Evolutionary conservation across 2,888 invertebrate genomes (phyloP).

Genomic region (Xylophagus ater): DNA sequence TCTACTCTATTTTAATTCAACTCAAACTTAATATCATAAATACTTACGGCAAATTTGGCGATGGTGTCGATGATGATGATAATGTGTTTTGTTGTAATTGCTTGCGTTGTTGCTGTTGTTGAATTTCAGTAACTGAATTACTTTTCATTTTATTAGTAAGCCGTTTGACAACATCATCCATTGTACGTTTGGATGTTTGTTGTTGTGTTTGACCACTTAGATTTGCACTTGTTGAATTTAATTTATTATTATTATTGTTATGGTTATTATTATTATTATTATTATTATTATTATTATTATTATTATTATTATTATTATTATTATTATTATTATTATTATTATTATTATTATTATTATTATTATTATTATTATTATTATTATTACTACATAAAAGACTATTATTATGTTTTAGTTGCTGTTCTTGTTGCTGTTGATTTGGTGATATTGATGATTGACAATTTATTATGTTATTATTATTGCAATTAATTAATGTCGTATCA

Average conservation of each 20-base stretch:
- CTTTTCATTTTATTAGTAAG: constrained; percentile 77
- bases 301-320: constrained; percentile 7
- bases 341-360: constrained; percentile 3
- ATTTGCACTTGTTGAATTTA: constrained; percentile 13
- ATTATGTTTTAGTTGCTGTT: neutral
- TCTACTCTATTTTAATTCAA: too few species aligned
- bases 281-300: constrained; percentile 6
- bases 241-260: constrained; percentile 28
- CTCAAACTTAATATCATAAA: too few species aligned
- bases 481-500: neutral
- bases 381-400: neutral
- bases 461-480: constrained; percentile 9
- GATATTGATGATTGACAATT: constrained; percentile 24
- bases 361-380: neutral
- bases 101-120: constrained; percentile 4
- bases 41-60: too few species aligned
- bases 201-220: constrained; percentile 15
- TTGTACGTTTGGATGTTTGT: constrained; percentile 59
- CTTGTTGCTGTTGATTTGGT: constrained; percentile 33
- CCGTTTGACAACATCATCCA: constrained; percentile 85
- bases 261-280: constrained; percentile 11
- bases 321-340: constrained; percentile 9
- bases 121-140: constrained; percentile 52
- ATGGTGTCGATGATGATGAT: constrained; percentile 10
- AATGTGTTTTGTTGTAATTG: too few species aligned